Evolutionary conservation across 1,140 invertebrate genomes (phyloP).

Genomic region (Bombus consobrinus): DNA sequence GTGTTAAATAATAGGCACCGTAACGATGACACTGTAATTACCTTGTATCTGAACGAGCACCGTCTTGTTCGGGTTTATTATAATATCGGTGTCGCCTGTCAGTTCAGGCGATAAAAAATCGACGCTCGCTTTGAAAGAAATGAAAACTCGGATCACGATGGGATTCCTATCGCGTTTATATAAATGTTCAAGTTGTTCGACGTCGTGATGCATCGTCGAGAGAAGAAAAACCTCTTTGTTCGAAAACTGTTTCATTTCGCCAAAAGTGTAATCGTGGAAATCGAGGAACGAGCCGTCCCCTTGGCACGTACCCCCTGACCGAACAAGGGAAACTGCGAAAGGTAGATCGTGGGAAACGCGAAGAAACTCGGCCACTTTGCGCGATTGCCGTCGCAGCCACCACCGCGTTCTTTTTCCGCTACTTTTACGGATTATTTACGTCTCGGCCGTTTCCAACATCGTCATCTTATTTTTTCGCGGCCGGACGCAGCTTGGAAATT

Average conservation of each 20-base stretch:
- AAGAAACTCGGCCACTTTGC: slow-evolving; percentile 73
- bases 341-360: slow-evolving; percentile 48
- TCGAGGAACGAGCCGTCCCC: not conserved
- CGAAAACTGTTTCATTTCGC: not conserved
- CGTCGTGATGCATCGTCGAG: too few species aligned
- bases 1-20: too few species aligned
- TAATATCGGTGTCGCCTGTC: too few species aligned
- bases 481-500: slow-evolving; percentile 71
- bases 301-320: not conserved
- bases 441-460: slow-evolving; percentile 14
- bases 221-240: not conserved
- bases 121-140: too few species aligned
- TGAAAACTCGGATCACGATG: too few species aligned
- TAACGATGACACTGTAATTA: too few species aligned
- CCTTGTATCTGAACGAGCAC: too few species aligned
- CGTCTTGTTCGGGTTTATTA: too few species aligned
- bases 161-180: too few species aligned
- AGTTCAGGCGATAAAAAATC: too few species aligned
- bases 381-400: slow-evolving; percentile 72
- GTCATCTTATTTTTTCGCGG: slow-evolving; percentile 1
- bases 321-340: slow-evolving; percentile 11
- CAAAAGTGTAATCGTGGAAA: not conserved
- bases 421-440: slow-evolving; percentile 73
- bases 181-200: too few species aligned
- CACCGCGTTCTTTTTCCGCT: slow-evolving; percentile 65